A percentile compares a stretch with the other conserved stretches of the same genome.
These are phyloP conservation scores for Indicator indicator DNA, from an alignment of 2,113 vertebrate genomes.

Conservation along the genomic window DNA sequence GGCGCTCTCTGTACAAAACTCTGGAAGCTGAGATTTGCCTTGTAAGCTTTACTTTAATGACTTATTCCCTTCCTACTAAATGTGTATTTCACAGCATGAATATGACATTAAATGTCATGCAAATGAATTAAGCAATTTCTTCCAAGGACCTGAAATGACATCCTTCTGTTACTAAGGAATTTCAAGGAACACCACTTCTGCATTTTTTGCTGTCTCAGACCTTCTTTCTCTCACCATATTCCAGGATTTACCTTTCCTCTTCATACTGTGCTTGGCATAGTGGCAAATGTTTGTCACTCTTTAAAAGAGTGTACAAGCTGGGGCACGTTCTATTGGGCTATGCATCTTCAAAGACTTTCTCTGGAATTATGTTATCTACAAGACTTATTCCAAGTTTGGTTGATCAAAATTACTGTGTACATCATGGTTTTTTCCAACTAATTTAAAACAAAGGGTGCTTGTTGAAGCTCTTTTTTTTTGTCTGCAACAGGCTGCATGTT, in stretches of 20 bases:
- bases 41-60: not conserved
- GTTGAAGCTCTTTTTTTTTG: not conserved
- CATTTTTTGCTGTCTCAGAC: not conserved
- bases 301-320: not conserved
- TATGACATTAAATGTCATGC: slow-evolving; percentile 25
- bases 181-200: not conserved
- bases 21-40: not conserved
- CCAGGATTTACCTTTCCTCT: not conserved
- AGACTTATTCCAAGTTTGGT: not conserved
- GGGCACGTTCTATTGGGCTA: not conserved
- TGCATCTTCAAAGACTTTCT: not conserved
- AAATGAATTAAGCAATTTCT: slow-evolving; percentile 45
- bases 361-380: not conserved
- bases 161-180: slow-evolving; percentile 1
- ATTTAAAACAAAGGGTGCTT: not conserved
- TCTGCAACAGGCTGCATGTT: not conserved
- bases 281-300: not conserved
- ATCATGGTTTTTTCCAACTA: not conserved
- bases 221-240: not conserved
- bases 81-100: slow-evolving; percentile 10
- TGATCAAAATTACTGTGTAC: not conserved
- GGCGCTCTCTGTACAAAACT: not conserved
- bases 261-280: not conserved
- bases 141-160: slow-evolving; percentile 6
- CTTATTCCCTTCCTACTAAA: not conserved